Base-by-base conservation (phyloP, 37 sponge, comb jelly and placozoan species). In the Axinella damicornis region DNA sequence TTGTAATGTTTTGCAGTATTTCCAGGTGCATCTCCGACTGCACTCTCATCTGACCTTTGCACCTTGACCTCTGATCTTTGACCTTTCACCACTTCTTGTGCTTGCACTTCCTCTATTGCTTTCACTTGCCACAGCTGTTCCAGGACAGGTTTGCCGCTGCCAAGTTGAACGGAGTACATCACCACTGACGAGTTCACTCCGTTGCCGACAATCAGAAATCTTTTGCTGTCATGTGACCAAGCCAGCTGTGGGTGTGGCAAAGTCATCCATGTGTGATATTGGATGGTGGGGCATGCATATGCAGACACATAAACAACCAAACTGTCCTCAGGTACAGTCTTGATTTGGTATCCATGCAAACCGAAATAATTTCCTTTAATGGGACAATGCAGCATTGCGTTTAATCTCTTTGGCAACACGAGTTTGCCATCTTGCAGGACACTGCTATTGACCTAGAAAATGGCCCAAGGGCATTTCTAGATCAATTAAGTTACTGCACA, bases 191-290 rank as follows among this genome's bases (percentile, higher is more conserved):
- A 92, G n/a, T 79, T 21, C 21, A 46, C 46, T 2, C 92, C 92
- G 87, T 83, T 92, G 19, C 87, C 80, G 35, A 87, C 80, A 5
- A 92, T 66, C 1, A 87, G 54, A 37, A 92, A 71, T 16, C 77
- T 41, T 1, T 57, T 65, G 66, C 87, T 78, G 32, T 82, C 83
- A 62, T 27, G 57, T 28, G 87, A 86, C 92, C 92, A 92, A 11
- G 84, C 77, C 53, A 92, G 39, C 92, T 92, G 65, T 20, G 76
- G 31, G 34, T n/a, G n/a, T n/a, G n/a, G n/a, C n/a, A n/a, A n/a
- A n/a, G n/a, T n/a, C n/a, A n/a, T n/a, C n/a, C n/a, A n/a, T n/a
- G n/a, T n/a, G n/a, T n/a, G n/a, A n/a, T n/a, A n/a, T n/a, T n/a
- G n/a, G n/a, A n/a, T n/a, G n/a, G n/a, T n/a, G n/a, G n/a, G 56